phyloP scores from a whole-genome alignment of 2,113 vertebrate genomes.

The Trichomycterus rosablanca region DNA sequence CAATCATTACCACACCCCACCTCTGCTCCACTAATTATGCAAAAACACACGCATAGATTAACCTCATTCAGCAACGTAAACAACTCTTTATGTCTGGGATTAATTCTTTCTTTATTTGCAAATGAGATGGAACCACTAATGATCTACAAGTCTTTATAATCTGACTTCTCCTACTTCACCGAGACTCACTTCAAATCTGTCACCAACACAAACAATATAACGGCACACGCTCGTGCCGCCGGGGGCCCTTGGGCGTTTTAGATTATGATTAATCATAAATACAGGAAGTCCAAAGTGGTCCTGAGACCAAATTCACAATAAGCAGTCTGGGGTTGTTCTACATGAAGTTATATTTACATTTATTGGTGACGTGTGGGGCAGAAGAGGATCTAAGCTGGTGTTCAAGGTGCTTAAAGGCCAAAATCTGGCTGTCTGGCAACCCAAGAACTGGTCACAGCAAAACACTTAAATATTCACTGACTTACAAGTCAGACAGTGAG shows the following conservation, averaged over 20 bases:
- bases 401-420: too few relatives aligned
- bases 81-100: conserved; percentile 60
- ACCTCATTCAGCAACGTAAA: conserved; percentile 70
- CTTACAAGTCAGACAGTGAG: too few relatives aligned
- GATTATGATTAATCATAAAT: conserved; percentile 58
- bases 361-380: too few relatives aligned
- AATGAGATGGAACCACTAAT: conserved; percentile 55
- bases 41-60: conserved; percentile 68
- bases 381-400: too few relatives aligned
- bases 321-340: neutral
- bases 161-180: conserved; percentile 52
- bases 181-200: conserved; percentile 42
- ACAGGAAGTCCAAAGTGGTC: conserved; percentile 40
- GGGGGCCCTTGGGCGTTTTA: conserved; percentile 52
- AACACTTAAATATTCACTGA: too few relatives aligned
- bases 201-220: conserved; percentile 47
- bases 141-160: conserved; percentile 57
- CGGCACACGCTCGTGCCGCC: conserved; percentile 45
- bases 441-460: too few relatives aligned
- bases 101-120: conserved; percentile 53
- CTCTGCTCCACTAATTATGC: conserved; percentile 67
- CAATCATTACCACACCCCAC: conserved; percentile 37
- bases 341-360: neutral
- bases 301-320: conserved; percentile 1
- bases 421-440: too few relatives aligned